Percentiles rank a stretch among this genome's conserved stretches.
phyloP scores from a whole-genome alignment of 2,888 invertebrate genomes.

The Netelia inedita region DNA sequence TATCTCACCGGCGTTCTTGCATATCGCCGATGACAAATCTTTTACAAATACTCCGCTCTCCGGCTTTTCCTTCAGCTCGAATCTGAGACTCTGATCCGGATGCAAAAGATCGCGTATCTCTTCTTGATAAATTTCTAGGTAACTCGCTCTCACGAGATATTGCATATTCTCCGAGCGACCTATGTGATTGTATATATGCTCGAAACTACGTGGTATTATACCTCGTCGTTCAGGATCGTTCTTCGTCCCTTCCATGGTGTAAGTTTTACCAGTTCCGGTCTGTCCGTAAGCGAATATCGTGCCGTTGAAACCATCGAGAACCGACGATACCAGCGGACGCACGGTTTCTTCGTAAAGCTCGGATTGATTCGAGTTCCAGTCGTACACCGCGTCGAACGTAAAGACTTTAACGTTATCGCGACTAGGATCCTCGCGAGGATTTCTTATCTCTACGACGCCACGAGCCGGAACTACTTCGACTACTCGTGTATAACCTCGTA shows the following conservation, averaged over 20 bases:
- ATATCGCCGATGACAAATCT: conserved; percentile 97
- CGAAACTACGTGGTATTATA: conserved; percentile 98
- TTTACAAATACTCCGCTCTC: conserved; percentile 97
- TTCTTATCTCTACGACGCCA: conserved; percentile 96
- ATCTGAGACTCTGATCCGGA: conserved; percentile 89
- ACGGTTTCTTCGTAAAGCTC: conserved; percentile 98
- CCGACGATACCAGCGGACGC: conserved; percentile 96
- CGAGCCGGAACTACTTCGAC: conserved; percentile 94
- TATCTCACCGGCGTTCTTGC: conserved; percentile 97
- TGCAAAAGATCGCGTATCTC: conserved; percentile 91
- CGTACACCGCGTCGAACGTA: conserved; percentile 99
- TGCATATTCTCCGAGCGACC: conserved; percentile 96
- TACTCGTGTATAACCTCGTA: conserved; percentile 91
- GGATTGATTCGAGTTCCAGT: conserved; percentile 94
- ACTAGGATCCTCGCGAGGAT: conserved; percentile 90
- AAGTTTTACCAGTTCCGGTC: conserved; percentile 97
- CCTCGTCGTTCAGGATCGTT: conserved; percentile 91
- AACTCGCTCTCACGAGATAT: conserved; percentile 98
- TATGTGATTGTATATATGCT: conserved; percentile 98
- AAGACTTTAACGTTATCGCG: conserved; percentile 95
- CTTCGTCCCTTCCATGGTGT: conserved; percentile 91
- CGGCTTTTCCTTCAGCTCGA: conserved; percentile 91
- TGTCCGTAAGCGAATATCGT: conserved; percentile 99
- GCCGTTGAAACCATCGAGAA: conserved; percentile 98
- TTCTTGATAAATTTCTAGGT: conserved; percentile 98